These are phyloP conservation scores for Styela clava DNA, from an alignment of 23 tunicate species.

Conservation along the genomic window DNA sequence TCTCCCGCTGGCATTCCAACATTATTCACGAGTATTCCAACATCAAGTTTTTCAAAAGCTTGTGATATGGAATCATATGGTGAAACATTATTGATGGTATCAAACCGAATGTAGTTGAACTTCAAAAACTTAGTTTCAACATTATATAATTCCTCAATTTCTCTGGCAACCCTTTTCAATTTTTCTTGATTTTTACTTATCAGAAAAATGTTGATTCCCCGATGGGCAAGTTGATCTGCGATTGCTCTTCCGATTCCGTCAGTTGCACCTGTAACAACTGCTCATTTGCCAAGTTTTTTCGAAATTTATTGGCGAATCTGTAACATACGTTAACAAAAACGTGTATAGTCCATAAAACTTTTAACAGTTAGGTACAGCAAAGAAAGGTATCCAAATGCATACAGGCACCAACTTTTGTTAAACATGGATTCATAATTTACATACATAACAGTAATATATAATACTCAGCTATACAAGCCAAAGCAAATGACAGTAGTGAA, in stretches of 20 bases:
- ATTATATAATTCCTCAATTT: slow-evolving; percentile 31
- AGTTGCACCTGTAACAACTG: slow-evolving; percentile 75
- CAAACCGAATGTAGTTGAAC: slow-evolving; percentile 39
- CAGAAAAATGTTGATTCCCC: slow-evolving; percentile 59
- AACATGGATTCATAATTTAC: too few relatives aligned
- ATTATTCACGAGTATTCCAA: neutral
- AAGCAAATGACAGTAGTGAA: too few relatives aligned
- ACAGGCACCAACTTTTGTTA: too few relatives aligned
- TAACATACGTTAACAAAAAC: neutral
- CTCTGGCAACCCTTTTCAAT: slow-evolving; percentile 34
- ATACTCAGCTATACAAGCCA: too few relatives aligned
- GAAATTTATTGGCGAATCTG: slow-evolving; percentile 20
- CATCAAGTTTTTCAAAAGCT: neutral
- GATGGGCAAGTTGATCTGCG: slow-evolving; percentile 49
- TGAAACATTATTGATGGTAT: neutral
- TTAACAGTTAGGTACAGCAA: neutral
- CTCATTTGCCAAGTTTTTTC: slow-evolving; percentile 66
- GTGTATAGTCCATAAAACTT: neutral
- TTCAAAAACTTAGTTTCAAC: slow-evolving; percentile 36
- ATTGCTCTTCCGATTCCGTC: slow-evolving; percentile 80
- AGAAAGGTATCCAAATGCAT: neutral
- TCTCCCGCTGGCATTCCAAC: neutral
- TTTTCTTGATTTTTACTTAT: slow-evolving; percentile 64
- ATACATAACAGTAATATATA: too few relatives aligned
- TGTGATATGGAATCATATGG: neutral